Evolutionary conservation across 1,140 invertebrate species (phyloP).

Genomic region (Drosophila sproati): DNA sequence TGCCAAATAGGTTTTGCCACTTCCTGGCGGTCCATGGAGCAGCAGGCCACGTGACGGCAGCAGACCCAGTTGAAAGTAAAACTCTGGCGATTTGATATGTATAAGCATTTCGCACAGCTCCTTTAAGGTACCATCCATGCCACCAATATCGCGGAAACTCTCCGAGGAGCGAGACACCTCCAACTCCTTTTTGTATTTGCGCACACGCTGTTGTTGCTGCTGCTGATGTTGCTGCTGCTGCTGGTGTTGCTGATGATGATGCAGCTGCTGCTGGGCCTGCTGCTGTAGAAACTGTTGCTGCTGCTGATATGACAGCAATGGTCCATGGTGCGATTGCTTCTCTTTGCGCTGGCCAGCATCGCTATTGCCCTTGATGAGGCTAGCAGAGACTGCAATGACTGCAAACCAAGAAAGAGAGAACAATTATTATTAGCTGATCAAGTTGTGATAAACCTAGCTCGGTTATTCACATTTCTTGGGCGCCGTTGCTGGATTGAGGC

Average conservation of each 20-base stretch:
- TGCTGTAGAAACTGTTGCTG: slow-evolving; percentile 10
- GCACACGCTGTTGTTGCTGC: slow-evolving; percentile 26
- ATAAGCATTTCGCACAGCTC: slow-evolving; percentile 92
- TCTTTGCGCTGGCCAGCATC: slow-evolving; percentile 33
- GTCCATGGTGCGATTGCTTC: slow-evolving; percentile 20
- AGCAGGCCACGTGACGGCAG: slow-evolving; percentile 93
- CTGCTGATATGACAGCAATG: slow-evolving; percentile 16
- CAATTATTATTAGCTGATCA: no score
- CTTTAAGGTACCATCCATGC: slow-evolving; percentile 89
- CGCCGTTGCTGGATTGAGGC: not conserved
- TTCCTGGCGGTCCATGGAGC: slow-evolving; percentile 68
- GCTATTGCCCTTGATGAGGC: not conserved
- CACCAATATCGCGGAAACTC: slow-evolving; percentile 90
- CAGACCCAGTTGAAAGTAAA: slow-evolving; percentile 90
- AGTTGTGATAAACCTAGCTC: not conserved
- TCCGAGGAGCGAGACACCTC: slow-evolving; percentile 65
- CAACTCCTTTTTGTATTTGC: slow-evolving; percentile 81
- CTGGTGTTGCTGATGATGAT: slow-evolving; percentile 13
- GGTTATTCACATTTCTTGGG: slow-evolving; percentile 41
- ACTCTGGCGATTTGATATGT: slow-evolving; percentile 93
- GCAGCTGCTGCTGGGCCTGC: slow-evolving; percentile 12
- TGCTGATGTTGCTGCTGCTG: not conserved
- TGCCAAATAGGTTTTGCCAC: slow-evolving; percentile 88
- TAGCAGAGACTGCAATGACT: slow-evolving; percentile 17
- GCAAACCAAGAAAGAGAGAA: not conserved